Conservation (phyloP, 2,888 invertebrate genomes). For the Folsomia candida region DNA sequence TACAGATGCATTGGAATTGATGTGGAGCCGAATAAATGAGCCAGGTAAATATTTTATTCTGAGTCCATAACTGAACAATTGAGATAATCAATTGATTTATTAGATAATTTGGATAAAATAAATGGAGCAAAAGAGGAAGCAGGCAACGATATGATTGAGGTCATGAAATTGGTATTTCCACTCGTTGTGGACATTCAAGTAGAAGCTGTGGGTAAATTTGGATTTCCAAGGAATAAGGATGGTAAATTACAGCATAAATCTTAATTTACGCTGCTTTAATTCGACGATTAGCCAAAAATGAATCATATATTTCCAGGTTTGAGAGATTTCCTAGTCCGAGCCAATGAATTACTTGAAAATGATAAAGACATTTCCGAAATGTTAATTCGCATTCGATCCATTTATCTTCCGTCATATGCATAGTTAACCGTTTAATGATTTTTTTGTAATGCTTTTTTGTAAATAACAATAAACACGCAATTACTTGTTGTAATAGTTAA, state of each 20-base stretch:
- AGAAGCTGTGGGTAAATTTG: slow-evolving; percentile 19
- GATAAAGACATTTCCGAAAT: slow-evolving; percentile 18
- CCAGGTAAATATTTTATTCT: not conserved
- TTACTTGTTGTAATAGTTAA: not conserved
- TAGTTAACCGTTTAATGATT: not conserved
- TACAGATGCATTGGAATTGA: slow-evolving; percentile 19
- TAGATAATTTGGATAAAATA: slow-evolving; percentile 20
- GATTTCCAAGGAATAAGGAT: slow-evolving; percentile 13
- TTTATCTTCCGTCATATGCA: slow-evolving; percentile 20
- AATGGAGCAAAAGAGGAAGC: slow-evolving; percentile 27
- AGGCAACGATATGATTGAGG: slow-evolving; percentile 36
- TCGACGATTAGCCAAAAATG: too few relatives aligned
- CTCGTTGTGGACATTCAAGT: slow-evolving; percentile 32
- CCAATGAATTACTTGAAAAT: slow-evolving; percentile 13
- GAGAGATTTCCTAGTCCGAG: slow-evolving; percentile 27
- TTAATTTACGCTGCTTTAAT: not conserved
- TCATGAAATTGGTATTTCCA: slow-evolving; percentile 29
- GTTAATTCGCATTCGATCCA: slow-evolving; percentile 22
- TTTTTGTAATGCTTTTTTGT: not conserved
- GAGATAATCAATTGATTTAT: too few relatives aligned
- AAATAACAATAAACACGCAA: not conserved
- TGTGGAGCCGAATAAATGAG: slow-evolving; percentile 17
- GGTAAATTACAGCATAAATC: slow-evolving; percentile 13
- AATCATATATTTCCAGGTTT: slow-evolving; percentile 15
- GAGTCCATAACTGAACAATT: not conserved